Evolutionary conservation across 53 echinoderm and acorn worm species (phyloP), one percentile per base, ranked within the genome.

Genomic region (Holothuria scabra): DNA sequence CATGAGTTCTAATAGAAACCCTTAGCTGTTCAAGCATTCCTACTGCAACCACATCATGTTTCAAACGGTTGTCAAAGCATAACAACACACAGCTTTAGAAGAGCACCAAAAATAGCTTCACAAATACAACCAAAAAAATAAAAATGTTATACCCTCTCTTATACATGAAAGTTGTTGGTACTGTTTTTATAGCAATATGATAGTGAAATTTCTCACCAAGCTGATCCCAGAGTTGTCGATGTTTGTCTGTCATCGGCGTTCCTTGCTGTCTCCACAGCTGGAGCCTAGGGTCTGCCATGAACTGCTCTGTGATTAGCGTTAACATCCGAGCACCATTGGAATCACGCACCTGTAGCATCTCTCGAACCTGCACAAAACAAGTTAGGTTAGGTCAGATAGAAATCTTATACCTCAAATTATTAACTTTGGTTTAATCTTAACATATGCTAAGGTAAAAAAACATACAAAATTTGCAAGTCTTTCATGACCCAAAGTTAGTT

Each of bases 241-340:
- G 94, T 83, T 95, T 99, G 68, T 99, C 99, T 26, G 99, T 95
- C 99, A 99, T 99, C 20, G 94, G 99, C 24, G 99, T 99, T 33
- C 99, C 99, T 60, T 99, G 99, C 61, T 99, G 99, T 56, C 91
- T 90, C 99, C 99, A 99, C 59, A 99, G 86, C 56, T 92, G 94
- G 66, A 99, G 72, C 85, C 99, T 86, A 14, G 99, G 95, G 65
- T 99, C 99, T 58, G 92, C 91, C 94, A 99, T 92, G 84, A 99
- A 99, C 91, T 99, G 99, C 79, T 99, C 99, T 58, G 99, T 99
- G 71, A 99, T 99, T 67, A 99, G 83, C 55, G 99, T 99, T 63
- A 99, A 59, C 99, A 99, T 99, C 67, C 99, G 95, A 83, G 99
- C 94, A 91, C 99, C 99, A 79, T 99, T 99, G 57, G 99, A 99